Conservation (phyloP, 2,113 vertebrate genomes). For the Puma concolor region DNA sequence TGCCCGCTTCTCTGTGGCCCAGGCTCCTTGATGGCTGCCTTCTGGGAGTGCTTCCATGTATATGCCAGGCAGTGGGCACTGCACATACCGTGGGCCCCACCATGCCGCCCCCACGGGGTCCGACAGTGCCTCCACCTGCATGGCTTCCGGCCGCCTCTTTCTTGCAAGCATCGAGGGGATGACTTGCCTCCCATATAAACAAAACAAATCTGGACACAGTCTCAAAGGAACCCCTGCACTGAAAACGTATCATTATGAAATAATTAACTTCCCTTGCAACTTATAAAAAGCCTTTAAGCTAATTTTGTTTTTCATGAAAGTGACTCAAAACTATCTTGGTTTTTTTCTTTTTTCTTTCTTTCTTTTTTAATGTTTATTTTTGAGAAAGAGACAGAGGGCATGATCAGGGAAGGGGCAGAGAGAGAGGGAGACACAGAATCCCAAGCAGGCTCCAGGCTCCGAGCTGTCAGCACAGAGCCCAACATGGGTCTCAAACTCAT, state of each 20-base stretch:
- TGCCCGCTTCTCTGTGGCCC: neutral
- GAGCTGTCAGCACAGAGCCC: too few species aligned
- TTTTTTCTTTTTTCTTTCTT: neutral
- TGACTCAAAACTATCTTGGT: neutral
- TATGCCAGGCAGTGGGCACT: too few species aligned
- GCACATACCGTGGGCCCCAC: neutral
- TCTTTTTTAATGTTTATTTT: too few species aligned
- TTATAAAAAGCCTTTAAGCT: neutral
- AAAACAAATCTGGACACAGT: neutral
- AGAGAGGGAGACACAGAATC: too few species aligned
- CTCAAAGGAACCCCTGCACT: neutral
- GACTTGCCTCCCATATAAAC: neutral
- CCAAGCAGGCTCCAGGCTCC: too few species aligned
- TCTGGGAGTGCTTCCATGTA: too few species aligned
- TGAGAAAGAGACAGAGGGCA: too few species aligned
- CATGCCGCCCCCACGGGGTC: fast-evolving
- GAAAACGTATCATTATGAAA: neutral
- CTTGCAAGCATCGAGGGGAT: neutral
- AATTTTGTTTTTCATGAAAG: neutral
- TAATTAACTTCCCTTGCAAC: neutral
- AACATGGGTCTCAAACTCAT: too few species aligned
- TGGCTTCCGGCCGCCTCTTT: neutral
- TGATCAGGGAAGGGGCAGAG: too few species aligned
- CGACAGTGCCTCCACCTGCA: fast-evolving
- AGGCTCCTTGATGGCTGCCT: neutral